phyloP scores from a whole-genome alignment of 2,888 invertebrate genomes.

The Limnephilus lunatus region DNA sequence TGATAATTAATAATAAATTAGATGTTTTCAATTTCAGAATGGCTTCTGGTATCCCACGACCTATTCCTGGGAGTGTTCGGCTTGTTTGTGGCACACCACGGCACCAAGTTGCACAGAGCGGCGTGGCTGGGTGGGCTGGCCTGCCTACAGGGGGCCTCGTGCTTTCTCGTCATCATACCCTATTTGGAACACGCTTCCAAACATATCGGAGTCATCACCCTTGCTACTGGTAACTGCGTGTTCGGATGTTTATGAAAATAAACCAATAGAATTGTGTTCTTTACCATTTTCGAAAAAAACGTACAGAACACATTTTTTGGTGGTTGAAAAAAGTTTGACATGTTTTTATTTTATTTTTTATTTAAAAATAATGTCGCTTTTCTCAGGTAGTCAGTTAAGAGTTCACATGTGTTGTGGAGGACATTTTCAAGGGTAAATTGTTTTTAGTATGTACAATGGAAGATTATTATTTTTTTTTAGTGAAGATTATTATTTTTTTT shows the following conservation, averaged over 20 bases:
- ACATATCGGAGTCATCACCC: conserved; percentile 31
- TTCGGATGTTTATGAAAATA: background rate
- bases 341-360: no score
- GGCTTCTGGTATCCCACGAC: conserved; percentile 77
- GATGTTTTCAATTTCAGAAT: conserved; percentile 72
- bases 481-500: no score
- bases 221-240: conserved; percentile 50
- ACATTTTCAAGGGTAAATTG: no score
- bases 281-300: no score
- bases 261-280: no score
- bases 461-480: no score
- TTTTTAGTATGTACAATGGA: no score
- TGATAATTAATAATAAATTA: background rate
- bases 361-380: no score
- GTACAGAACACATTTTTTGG: no score
- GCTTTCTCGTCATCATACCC: conserved; percentile 76
- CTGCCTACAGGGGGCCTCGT: conserved; percentile 76
- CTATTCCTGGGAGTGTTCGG: conserved; percentile 77
- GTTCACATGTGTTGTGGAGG: no score
- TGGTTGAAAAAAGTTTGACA: no score
- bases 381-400: no score
- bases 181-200: conserved; percentile 72
- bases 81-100: conserved; percentile 77
- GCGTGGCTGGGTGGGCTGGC: conserved; percentile 79
- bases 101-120: conserved; percentile 78